These are phyloP conservation scores for Ips nitidus DNA, from an alignment of 1,140 invertebrate genomes.

Conservation along the genomic window DNA sequence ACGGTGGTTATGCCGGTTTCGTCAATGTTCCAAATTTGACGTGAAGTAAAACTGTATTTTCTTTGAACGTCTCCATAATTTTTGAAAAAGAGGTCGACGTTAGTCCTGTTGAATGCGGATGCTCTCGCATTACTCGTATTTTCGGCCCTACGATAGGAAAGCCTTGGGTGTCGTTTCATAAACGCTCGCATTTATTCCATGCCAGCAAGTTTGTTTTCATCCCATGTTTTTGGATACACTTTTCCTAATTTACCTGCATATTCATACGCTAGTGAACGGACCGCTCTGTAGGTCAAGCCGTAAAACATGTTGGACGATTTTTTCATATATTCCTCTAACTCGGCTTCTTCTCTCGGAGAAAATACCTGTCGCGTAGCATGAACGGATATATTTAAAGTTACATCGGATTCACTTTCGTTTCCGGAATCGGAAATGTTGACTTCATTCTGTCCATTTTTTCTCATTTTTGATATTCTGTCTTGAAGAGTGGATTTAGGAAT, in stretches of 20 bases:
- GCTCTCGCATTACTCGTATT: constrained; percentile 48
- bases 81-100: constrained; percentile 48
- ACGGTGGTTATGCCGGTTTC: constrained; percentile 55
- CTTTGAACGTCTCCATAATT: constrained; percentile 35
- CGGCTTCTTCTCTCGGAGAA: constrained; percentile 30
- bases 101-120: constrained; percentile 51
- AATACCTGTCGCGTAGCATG: constrained; percentile 21
- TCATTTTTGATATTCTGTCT: not conserved
- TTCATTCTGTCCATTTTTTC: too few species aligned
- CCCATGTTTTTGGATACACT: constrained; percentile 47
- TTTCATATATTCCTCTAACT: constrained; percentile 37
- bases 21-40: constrained; percentile 52
- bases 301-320: constrained; percentile 38
- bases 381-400: too few species aligned
- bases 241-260: constrained; percentile 38
- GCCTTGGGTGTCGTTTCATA: constrained; percentile 43
- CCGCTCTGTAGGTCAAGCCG: constrained; percentile 38
- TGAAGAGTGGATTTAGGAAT: too few species aligned
- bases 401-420: too few species aligned
- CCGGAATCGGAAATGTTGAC: too few species aligned
- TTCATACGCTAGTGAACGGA: constrained; percentile 42
- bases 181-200: constrained; percentile 50
- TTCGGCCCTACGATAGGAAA: constrained; percentile 46
- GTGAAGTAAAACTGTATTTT: constrained; percentile 45
- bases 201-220: constrained; percentile 44